Percentiles rank a stretch among this genome's conserved stretches.
These are phyloP conservation scores for Elaeidobius kamerunicus DNA, from an alignment of 2,888 invertebrate genomes.

Conservation along the genomic window DNA sequence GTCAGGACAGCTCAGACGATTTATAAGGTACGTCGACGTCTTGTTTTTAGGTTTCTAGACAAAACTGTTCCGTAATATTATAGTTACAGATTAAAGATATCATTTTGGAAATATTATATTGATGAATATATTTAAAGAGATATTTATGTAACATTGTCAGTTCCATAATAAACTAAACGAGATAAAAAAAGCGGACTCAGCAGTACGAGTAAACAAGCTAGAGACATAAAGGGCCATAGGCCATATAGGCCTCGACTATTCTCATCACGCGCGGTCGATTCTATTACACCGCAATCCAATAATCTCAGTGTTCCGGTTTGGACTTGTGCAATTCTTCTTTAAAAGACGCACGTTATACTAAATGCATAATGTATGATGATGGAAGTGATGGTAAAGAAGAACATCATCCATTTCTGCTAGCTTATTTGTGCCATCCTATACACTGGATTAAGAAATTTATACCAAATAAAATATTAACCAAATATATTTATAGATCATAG, in stretches of 20 bases:
- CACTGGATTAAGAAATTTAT: no score
- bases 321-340: slow-evolving; percentile 46
- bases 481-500: no score
- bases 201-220: slow-evolving; percentile 1
- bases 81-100: no score
- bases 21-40: slow-evolving; percentile 22
- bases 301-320: slow-evolving; percentile 51
- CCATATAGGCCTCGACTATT: slow-evolving; percentile 19
- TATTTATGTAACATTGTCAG: no score
- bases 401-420: slow-evolving; percentile 14
- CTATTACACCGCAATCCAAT: slow-evolving; percentile 51
- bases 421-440: not conserved
- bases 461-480: no score
- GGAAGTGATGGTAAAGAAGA: slow-evolving; percentile 11
- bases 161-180: no score
- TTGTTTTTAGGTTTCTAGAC: slow-evolving; percentile 13
- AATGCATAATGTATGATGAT: slow-evolving; percentile 41
- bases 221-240: slow-evolving; percentile 13
- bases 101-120: no score
- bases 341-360: slow-evolving; percentile 42
- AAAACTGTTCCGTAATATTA: no score
- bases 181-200: slow-evolving; percentile 3
- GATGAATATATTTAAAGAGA: no score
- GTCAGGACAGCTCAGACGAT: slow-evolving; percentile 20
- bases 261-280: slow-evolving; percentile 28